Evolutionary conservation across 2,888 invertebrate genomes (phyloP), one percentile per base, ranked within the genome.

Genomic region (Cantharis nigra): DNA sequence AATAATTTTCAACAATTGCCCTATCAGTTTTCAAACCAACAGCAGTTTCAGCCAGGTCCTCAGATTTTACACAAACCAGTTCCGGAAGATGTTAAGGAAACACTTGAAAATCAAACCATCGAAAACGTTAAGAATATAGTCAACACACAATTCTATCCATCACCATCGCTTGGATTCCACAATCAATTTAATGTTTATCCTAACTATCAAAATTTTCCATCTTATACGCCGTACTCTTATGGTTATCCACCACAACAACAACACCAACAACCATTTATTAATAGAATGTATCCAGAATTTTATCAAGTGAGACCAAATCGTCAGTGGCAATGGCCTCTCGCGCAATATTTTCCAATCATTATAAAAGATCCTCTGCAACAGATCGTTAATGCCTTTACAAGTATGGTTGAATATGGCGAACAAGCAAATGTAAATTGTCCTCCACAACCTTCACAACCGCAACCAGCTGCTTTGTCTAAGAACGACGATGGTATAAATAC

Each of bases 401-500:
- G 90, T 79, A 89, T 92, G 82, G 83, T 92, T 67, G 91, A 93
- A 85, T 91, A 91, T 80, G 92, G 92, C 1, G 92, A 91, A 82
- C 88, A 83, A 70, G 30, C 23, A 18, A 28, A 18, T 23, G 67
- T 20, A 4, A 7, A 13, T 10, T 70, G 73, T 14, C 23, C 30
- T 23, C 63, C 70, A 7, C 18, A 26, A 26, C 26, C 26, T 26
- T 9, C 26, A 7, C 16, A n/a, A 3, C 13, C 65, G 23, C 23
- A 2, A 65, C 49, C 13, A n/a, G 9, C 49, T 49, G 9, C 49
- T 49, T n/a, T 7, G n/a, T 49, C 49, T n/a, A 49, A n/a, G 9
- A 7, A 49, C n/a, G n/a, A 0, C 7, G 49, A 49, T 49, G n/a
- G n/a, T 49, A 2, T 49, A 49, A 49, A 49, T 49, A n/a, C 49